Percentiles rank a stretch among this genome's conserved stretches.
These are phyloP conservation scores for Phengaris alcon DNA, from an alignment of 2,888 invertebrate genomes.

Conservation along the genomic window DNA sequence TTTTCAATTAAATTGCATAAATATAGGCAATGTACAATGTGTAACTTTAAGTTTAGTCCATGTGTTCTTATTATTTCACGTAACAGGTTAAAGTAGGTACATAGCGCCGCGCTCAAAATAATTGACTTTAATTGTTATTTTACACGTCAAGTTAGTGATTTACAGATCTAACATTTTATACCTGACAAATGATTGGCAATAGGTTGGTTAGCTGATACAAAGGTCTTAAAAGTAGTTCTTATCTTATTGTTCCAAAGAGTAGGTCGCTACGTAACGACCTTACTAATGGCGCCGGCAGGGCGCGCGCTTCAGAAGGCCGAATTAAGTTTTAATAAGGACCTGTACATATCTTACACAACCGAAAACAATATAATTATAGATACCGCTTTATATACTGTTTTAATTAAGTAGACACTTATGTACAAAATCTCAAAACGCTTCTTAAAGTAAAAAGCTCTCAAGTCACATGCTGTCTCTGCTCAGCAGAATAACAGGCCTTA, in stretches of 20 bases:
- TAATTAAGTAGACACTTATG: neutral
- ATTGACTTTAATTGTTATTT: slow-evolving; percentile 18
- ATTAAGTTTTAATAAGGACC: slow-evolving; percentile 23
- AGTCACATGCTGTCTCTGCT: too few relatives aligned
- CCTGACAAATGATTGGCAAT: slow-evolving; percentile 21
- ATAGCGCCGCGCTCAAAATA: neutral
- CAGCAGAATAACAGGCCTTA: too few relatives aligned
- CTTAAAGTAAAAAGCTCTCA: too few relatives aligned
- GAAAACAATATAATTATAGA: neutral
- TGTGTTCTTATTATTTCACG: neutral
- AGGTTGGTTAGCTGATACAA: slow-evolving; percentile 12
- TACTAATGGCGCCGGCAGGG: slow-evolving; percentile 27
- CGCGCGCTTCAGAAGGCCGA: slow-evolving; percentile 29
- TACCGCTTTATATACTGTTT: neutral
- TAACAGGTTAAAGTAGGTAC: neutral
- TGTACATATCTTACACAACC: slow-evolving; percentile 18
- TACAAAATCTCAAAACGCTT: too few relatives aligned
- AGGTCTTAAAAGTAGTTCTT: slow-evolving; percentile 29
- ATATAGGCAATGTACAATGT: too few relatives aligned
- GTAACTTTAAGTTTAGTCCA: neutral
- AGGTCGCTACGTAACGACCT: slow-evolving; percentile 30
- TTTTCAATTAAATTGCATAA: neutral
- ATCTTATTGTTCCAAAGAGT: slow-evolving; percentile 30
- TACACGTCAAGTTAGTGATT: neutral
- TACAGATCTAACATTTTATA: slow-evolving; percentile 12